Evolutionary conservation across 1,140 invertebrate species (phyloP), one percentile per base, ranked within the genome.

Genomic region (Tetramorium parvispinum): DNA sequence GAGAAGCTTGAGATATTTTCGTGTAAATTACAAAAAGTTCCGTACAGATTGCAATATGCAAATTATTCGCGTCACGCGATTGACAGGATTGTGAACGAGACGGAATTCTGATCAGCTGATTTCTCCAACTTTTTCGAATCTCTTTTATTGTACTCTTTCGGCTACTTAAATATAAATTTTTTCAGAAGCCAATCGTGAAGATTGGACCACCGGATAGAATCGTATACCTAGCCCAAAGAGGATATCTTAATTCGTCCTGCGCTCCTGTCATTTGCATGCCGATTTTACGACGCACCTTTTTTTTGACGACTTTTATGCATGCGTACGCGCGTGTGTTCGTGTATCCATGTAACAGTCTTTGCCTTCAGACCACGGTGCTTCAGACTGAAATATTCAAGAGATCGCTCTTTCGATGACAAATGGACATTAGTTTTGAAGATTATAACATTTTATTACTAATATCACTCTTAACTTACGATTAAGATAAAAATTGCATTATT

Each of bases 241-340:
- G 55, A 88, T 85, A 90, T 91, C 89, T 91, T 88, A 88, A 91
- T 91, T 91, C 73, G 66, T 37, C 55, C 43, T 53, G n/a, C 66
- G 68, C 32, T 49, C 51, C 46, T 66, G 55, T 76, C 81, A 53
- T 85, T 89, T 85, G 85, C 85, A 85, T 85, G 68, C 55, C 81
- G 27, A 86, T 73, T 87, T 87, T 87, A 88, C 75, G 63, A 59
- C 46, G n/a, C 57, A 55, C n/a, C 32, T 10, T 66, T 79, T 68
- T 46, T 63, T 66, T 59, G 65, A n/a, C 2, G 46, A 24, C 46
- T 46, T 78, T 77, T 73, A 16, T 21, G 24, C 18, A 3, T 6
- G 27, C 51, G 27, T 32, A 2, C n/a, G 0, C 6, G 6, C n/a
- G 27, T 53, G 71, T 51, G 16, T 68, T 68, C 40, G 82, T 68